Evolutionary conservation across 1,140 invertebrate species (phyloP).

Genomic region (Danaus plexippus): DNA sequence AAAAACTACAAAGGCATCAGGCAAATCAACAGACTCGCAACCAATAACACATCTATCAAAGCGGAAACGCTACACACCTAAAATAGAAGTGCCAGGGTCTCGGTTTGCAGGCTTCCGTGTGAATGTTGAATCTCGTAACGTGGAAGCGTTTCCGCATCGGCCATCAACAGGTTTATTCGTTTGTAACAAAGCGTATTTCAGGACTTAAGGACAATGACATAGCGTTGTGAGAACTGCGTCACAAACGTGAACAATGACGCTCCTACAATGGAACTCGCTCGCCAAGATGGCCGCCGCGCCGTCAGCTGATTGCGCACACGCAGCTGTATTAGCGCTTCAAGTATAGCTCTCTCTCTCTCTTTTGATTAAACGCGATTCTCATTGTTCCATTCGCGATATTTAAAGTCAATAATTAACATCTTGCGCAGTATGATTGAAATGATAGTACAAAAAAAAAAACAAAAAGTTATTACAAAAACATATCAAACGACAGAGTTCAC

Average conservation of each 20-base stretch:
- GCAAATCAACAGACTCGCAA: conserved; percentile 20
- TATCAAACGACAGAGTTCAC: too few relatives aligned
- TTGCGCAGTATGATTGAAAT: too few relatives aligned
- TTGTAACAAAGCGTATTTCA: conserved; percentile 36
- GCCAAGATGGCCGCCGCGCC: conserved; percentile 62
- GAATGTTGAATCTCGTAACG: conserved; percentile 25
- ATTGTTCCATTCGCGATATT: conserved; percentile 6
- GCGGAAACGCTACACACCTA: conserved; percentile 49
- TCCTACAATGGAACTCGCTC: conserved; percentile 51
- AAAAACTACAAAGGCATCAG: conserved; percentile 17
- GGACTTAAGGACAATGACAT: conserved; percentile 63
- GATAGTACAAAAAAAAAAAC: too few relatives aligned
- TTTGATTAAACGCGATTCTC: conserved; percentile 22
- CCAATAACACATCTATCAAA: conserved; percentile 27
- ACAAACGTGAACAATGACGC: conserved; percentile 59
- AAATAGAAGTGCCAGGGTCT: conserved; percentile 59
- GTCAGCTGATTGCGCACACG: conserved; percentile 65
- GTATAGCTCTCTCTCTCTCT: conserved; percentile 57
- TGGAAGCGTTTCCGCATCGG: conserved; percentile 29
- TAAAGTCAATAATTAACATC: too few relatives aligned
- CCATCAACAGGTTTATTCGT: conserved; percentile 29
- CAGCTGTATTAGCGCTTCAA: conserved; percentile 31
- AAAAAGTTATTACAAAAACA: too few relatives aligned
- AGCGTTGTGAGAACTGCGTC: conserved; percentile 57
- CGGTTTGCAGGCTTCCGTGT: conserved; percentile 38